Percentiles rank a stretch among this genome's conserved stretches.
These are phyloP conservation scores for Leptothorax acervorum DNA, from an alignment of 2,888 invertebrate species.

Conservation along the genomic window DNA sequence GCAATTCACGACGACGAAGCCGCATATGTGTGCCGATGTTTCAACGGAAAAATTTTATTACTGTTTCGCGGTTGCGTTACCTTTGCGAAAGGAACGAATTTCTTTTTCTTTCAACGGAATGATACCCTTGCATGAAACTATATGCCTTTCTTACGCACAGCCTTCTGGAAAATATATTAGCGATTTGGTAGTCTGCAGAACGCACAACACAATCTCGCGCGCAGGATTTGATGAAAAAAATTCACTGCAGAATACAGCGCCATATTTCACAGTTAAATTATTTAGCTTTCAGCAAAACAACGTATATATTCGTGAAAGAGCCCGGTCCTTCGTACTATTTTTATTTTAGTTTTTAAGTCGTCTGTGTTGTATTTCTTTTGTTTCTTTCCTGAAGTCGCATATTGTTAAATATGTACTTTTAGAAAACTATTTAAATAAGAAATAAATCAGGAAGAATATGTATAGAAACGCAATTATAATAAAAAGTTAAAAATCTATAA, in stretches of 20 bases:
- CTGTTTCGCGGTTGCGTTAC: conserved; percentile 1
- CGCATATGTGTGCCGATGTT: neutral
- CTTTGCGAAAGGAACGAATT: neutral
- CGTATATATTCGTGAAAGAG: neutral
- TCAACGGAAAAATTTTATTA: conserved; percentile 10
- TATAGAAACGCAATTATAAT: neutral
- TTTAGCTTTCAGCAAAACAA: conserved; percentile 14
- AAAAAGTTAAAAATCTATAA: neutral
- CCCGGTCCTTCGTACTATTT: neutral
- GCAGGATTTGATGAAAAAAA: conserved; percentile 36
- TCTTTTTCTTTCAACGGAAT: neutral
- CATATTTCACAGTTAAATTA: conserved; percentile 24
- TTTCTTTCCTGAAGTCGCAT: neutral
- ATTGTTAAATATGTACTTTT: conserved; percentile 28
- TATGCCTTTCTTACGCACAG: neutral
- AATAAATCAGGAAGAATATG: neutral
- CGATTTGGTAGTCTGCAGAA: neutral
- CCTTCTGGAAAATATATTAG: conserved; percentile 5
- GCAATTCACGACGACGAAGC: neutral
- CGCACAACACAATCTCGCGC: neutral
- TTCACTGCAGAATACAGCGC: neutral
- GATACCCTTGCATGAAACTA: neutral
- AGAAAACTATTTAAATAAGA: neutral
- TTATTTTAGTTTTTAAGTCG: neutral
- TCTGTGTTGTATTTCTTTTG: neutral